These are phyloP conservation scores for Patella pellucida DNA, from an alignment of 2,888 invertebrate species.

Conservation along the genomic window DNA sequence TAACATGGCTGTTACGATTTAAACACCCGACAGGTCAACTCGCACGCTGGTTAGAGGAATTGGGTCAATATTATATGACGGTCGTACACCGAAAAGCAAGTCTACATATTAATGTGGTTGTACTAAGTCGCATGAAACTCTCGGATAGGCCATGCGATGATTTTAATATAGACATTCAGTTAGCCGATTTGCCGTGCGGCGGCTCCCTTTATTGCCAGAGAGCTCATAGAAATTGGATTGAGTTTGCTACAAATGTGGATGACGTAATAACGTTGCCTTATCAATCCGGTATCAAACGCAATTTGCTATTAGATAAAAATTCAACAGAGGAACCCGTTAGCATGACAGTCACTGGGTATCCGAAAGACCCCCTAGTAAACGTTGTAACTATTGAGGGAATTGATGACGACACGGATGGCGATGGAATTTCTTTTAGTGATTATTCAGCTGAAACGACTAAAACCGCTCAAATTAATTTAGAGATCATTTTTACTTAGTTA, in stretches of 20 bases:
- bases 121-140: background rate
- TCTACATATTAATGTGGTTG: background rate
- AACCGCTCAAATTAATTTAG: no score
- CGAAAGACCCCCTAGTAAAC: no score
- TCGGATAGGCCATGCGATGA: background rate
- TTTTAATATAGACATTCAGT: background rate
- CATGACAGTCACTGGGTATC: no score
- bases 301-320: no score
- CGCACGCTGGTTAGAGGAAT: slow-evolving; percentile 25
- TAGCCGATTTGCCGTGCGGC: background rate
- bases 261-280: background rate
- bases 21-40: slow-evolving; percentile 18
- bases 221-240: background rate
- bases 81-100: background rate
- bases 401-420: no score
- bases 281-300: background rate
- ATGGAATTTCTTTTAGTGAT: no score
- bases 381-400: no score
- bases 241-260: slow-evolving; percentile 17
- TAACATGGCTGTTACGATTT: slow-evolving; percentile 23
- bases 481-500: no score
- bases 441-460: no score
- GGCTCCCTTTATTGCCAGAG: background rate
- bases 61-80: background rate
- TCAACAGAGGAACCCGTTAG: no score